These are phyloP conservation scores for Leucophora obtusa DNA, from an alignment of 2,888 invertebrate genomes.

Conservation along the genomic window DNA sequence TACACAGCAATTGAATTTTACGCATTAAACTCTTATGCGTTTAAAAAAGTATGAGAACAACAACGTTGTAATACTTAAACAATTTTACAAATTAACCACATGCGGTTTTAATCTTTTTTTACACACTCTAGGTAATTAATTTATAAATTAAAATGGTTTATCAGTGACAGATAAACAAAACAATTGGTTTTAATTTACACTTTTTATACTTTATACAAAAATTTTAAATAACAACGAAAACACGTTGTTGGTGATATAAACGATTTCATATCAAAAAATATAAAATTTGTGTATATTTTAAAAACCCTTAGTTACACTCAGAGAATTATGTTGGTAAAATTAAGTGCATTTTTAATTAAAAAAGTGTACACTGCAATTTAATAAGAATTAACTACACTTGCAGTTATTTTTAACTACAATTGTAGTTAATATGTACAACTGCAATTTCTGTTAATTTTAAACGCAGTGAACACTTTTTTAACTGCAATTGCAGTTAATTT, in stretches of 20 bases:
- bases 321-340: too few relatives aligned
- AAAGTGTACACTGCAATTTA: too few relatives aligned
- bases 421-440: too few relatives aligned
- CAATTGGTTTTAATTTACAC: neutral
- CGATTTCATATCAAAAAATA: too few relatives aligned
- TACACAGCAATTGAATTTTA: slow-evolving; percentile 67
- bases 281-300: too few relatives aligned
- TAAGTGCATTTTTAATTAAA: too few relatives aligned
- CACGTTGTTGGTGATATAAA: neutral
- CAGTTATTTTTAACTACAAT: too few relatives aligned
- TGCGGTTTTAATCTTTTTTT: slow-evolving; percentile 26
- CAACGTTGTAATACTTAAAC: slow-evolving; percentile 73
- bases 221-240: neutral
- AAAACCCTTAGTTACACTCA: too few relatives aligned
- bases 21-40: slow-evolving; percentile 68
- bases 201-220: slow-evolving; percentile 6
- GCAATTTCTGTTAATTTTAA: too few relatives aligned
- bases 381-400: too few relatives aligned
- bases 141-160: slow-evolving; percentile 27
- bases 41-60: slow-evolving; percentile 67
- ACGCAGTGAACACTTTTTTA: too few relatives aligned
- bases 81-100: slow-evolving; percentile 36
- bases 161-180: slow-evolving; percentile 20
- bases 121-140: slow-evolving; percentile 25
- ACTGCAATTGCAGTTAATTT: too few relatives aligned